Base-by-base conservation (phyloP, 2,797 vertebrate species). In the Danio aesculapii region DNA sequence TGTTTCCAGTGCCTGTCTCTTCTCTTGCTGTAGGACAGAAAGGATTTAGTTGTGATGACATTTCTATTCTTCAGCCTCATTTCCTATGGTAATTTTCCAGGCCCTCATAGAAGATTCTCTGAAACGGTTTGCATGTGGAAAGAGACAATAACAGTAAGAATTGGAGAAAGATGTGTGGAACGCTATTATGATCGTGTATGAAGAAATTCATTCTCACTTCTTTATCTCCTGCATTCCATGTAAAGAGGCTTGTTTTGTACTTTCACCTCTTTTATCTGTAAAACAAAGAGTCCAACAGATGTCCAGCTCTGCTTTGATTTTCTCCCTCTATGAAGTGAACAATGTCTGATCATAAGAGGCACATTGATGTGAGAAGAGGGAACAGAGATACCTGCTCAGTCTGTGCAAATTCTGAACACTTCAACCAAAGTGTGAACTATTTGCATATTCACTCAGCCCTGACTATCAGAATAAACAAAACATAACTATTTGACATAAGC, bases 281-380 rank as follows among this genome's bases (percentile, higher is more conserved):
- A 44, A 79, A 81, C 71, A 84, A 76, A 77, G 63, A 53, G 59
- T 71, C 19, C 11, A 41, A 41, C 80, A 77, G 53, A 53, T 79
- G 76, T 76, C 52, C 50, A 71, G 50, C 16, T 46, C 44, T 52
- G 74, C 78, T 81, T 83, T 80, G 21, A 78, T 79, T 73, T 30
- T 30, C 52, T 70, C 41, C 19, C 43, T 61, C 59, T 77, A 62
- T 77, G 72, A 79, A 62, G 64, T 47, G 21, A 77, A 63, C 77
- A 72, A 66, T 69, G 70, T 57, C 47, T 70, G 55, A 75, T 68
- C 21, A 57, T 73, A 30, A 10, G 41, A 41, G 21, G 63, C 14
- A 77, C 41, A 44, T 43, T 58, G 46, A 66, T 66, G 55, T 30
- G 44, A 57, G n/a, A 71, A 13, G 43, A 46, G 10, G 17, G 41